Percentiles rank a stretch among this genome's conserved stretches.
Evolutionary conservation across 2,113 vertebrate species (phyloP).

Genomic region (Uria aalge): DNA sequence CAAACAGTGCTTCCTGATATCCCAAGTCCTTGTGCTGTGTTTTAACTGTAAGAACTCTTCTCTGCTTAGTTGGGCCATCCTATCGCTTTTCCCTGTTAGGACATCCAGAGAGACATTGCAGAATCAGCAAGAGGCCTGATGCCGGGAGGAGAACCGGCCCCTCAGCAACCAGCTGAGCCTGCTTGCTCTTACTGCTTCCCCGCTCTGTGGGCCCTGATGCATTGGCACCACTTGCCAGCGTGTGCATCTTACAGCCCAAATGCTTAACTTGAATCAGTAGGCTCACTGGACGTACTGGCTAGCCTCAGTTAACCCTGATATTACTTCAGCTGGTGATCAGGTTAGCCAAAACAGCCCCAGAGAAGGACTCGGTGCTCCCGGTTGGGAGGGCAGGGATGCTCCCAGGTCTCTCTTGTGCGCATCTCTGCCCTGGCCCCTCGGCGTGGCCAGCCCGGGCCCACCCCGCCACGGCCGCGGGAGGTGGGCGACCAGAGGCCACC

Average conservation of each 20-base stretch:
- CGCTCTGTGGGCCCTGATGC: neutral
- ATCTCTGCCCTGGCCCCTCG: neutral
- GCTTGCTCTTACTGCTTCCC: neutral
- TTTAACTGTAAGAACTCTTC: neutral
- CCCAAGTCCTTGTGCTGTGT: neutral
- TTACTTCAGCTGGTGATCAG: neutral
- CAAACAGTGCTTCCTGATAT: neutral
- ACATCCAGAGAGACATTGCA: neutral
- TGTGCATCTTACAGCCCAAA: no score
- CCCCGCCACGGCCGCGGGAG: neutral
- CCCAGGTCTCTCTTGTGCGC: no score
- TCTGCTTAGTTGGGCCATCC: neutral
- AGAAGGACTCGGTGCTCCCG: fast-evolving
- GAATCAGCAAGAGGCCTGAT: neutral
- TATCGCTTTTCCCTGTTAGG: neutral
- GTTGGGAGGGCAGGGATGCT: neutral
- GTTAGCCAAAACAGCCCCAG: no score
- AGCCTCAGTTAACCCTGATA: neutral
- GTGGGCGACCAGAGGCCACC: neutral
- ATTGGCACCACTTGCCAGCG: no score
- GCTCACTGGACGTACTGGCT: no score
- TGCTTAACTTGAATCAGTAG: neutral
- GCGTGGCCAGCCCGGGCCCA: neutral
- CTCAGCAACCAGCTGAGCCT: neutral
- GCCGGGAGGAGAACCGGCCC: neutral